Evolutionary conservation across 2,888 invertebrate genomes (phyloP), one percentile per base, ranked within the genome.

Genomic region (Nebria brevicollis): DNA sequence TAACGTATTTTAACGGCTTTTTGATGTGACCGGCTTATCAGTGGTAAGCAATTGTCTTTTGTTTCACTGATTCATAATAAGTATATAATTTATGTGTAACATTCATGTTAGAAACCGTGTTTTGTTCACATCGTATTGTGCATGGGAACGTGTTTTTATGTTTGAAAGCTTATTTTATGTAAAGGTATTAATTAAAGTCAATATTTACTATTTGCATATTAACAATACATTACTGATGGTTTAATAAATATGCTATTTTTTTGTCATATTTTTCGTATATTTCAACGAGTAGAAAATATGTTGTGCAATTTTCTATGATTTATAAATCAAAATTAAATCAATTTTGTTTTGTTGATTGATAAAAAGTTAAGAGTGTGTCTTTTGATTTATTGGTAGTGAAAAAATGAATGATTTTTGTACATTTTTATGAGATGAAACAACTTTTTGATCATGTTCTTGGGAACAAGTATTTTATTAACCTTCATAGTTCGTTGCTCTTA

Each of bases 1-100:
- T 72, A 80, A 80, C 75, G 80, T 72, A 75, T 80, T 80, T 80
- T 75, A 80, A 80, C 80, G 80, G 75, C 68, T 80, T 75, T 80
- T 80, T 75, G 64, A 75, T 80, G 72, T 75, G 75, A 75, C 13
- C 75, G 65, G 64, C 64, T 34, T 75, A 70, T 80, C 54, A 64
- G 8, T 75, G 75, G 80, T 80, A 64, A 70, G 80, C 72, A 42
- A 34, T 79, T 79, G 65, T 75, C 75, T 75, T 43, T 66, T 79
- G 13, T 66, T 70, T 70, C 20, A 78, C 34, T 73, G 34, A 42
- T 78, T 72, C n/a, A 64, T 64, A 72, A n/a, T 73, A 20, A 72
- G 41, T 65, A 34, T 70, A 10, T 8, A 54, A 54, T 11, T 54
- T 54, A 54, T 7, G 54, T 54, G 54, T 54, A 13, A 8, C 8